These are phyloP conservation scores for Sminthurides aquaticus DNA, from an alignment of 2,888 invertebrate genomes.

Conservation along the genomic window DNA sequence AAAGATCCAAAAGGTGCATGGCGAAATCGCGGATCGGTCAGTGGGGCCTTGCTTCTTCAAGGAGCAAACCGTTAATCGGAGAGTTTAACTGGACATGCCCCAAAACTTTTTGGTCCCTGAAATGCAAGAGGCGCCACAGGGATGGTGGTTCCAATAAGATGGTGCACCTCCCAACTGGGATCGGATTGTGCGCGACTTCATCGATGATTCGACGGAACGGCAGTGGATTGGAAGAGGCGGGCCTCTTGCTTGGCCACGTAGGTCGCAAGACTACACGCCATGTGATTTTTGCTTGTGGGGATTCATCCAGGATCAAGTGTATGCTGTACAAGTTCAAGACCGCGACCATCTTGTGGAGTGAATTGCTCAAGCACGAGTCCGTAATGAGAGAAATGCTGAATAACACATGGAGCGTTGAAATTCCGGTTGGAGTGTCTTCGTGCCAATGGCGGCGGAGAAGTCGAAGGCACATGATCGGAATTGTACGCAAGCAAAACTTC, in stretches of 20 bases:
- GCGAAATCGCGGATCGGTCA: too few relatives aligned
- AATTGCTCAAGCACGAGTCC: not conserved
- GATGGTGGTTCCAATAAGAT: constrained; percentile 10
- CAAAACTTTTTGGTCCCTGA: constrained; percentile 1
- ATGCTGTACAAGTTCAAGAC: not conserved
- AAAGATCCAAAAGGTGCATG: too few relatives aligned
- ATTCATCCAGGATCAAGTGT: not conserved
- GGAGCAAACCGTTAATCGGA: constrained; percentile 16
- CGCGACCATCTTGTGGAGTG: not conserved
- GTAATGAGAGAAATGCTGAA: not conserved
- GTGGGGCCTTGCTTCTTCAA: constrained; percentile 26
- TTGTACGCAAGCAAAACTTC: too few relatives aligned
- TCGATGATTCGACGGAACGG: not conserved
- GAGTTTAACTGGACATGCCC: constrained; percentile 25
- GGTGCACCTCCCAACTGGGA: constrained; percentile 18
- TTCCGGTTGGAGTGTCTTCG: too few relatives aligned
- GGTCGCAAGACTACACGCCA: constrained; percentile 13
- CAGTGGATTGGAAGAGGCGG: constrained; percentile 22
- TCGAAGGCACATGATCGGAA: too few relatives aligned
- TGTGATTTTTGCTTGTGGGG: constrained; percentile 9
- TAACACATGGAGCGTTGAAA: not conserved
- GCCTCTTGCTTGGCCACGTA: constrained; percentile 13
- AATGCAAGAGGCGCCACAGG: not conserved
- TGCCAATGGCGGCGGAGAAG: too few relatives aligned
- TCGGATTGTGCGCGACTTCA: constrained; percentile 1